phyloP scores from a whole-genome alignment of 2,888 invertebrate species.

The Apotomis betuletana region DNA sequence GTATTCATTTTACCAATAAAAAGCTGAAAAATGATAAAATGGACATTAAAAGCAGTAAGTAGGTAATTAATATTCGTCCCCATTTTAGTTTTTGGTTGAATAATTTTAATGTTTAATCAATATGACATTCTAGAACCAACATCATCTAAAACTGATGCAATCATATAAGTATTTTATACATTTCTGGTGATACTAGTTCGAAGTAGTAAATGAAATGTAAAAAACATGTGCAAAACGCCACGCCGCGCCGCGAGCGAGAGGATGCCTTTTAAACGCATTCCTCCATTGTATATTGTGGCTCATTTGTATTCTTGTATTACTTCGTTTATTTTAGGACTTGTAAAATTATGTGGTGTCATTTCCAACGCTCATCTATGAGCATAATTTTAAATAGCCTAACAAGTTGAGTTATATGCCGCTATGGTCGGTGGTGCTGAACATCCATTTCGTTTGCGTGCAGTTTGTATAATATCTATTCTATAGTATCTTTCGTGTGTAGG shows the following conservation, averaged over 20 bases:
- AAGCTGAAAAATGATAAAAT: no score
- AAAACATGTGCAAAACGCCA: conserved; percentile 11
- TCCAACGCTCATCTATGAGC: conserved; percentile 31
- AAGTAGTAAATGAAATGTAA: neutral
- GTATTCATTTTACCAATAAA: no score
- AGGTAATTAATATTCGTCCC: no score
- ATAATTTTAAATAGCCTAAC: conserved; percentile 32
- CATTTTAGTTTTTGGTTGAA: no score
- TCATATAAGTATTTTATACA: no score
- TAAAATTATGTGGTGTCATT: conserved; percentile 34
- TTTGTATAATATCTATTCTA: conserved; percentile 3
- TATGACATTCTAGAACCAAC: no score
- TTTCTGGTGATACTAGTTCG: no score
- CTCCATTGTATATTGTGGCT: conserved; percentile 39
- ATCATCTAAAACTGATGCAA: no score
- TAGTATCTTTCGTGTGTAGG: conserved; percentile 7
- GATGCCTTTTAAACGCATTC: conserved; percentile 39
- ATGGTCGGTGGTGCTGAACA: conserved; percentile 4
- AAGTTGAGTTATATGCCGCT: conserved; percentile 20
- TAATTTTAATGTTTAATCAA: no score
- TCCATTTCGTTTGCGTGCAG: conserved; percentile 8
- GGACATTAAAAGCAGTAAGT: no score
- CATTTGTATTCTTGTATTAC: conserved; percentile 41
- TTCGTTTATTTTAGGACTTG: conserved; percentile 39
- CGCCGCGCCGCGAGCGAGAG: conserved; percentile 17